A percentile compares a stretch with the other conserved stretches of the same genome.
phyloP scores from a whole-genome alignment of 1,140 invertebrate genomes.

The Drosophila sucinea region DNA sequence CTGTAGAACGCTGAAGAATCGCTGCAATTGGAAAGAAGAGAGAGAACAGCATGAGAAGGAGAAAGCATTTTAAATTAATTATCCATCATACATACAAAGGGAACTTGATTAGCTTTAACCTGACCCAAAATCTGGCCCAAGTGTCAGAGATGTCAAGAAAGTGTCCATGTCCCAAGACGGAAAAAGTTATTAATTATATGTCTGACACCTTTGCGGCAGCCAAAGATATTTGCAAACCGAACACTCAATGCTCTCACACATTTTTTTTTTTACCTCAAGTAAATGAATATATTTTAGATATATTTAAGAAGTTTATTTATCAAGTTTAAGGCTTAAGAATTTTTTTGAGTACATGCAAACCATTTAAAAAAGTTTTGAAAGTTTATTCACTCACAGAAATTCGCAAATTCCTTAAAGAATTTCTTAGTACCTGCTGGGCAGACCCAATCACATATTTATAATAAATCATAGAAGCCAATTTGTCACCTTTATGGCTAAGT shows the following conservation, averaged over 20 bases:
- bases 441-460: not conserved
- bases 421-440: conserved; percentile 8
- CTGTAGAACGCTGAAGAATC: conserved; percentile 91
- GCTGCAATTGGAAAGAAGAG: conserved; percentile 85
- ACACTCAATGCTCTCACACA: conserved; percentile 5
- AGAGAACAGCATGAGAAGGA: conserved; percentile 24
- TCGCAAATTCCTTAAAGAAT: not conserved
- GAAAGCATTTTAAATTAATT: conserved; percentile 76
- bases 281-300: too few relatives aligned
- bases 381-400: too few relatives aligned
- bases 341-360: too few relatives aligned
- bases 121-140: conserved; percentile 53
- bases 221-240: not conserved
- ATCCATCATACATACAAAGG: conserved; percentile 62
- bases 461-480: conserved; percentile 26
- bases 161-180: conserved; percentile 12
- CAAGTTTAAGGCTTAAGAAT: too few relatives aligned
- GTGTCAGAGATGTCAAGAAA: conserved; percentile 57
- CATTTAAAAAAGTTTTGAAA: too few relatives aligned
- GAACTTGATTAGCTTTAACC: conserved; percentile 48
- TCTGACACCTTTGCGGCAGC: conserved; percentile 33
- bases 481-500: conserved; percentile 27
- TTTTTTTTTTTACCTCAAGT: too few relatives aligned
- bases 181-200: conserved; percentile 56
- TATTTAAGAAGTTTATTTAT: too few relatives aligned